phyloP scores from a whole-genome alignment of 2,113 vertebrate species.

The Perccottus glenii region DNA sequence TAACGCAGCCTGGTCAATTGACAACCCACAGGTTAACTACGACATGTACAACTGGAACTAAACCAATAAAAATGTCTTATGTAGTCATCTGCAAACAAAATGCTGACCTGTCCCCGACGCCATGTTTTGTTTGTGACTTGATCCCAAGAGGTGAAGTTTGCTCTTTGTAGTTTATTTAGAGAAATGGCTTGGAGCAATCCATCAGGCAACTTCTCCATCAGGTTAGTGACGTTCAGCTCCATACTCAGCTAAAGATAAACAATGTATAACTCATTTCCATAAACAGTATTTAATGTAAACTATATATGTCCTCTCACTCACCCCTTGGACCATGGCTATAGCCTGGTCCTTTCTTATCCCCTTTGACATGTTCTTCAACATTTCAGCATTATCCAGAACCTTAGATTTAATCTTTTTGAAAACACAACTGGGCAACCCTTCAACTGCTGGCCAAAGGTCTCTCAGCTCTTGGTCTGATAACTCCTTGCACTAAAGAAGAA shows the following conservation, averaged over 20 bases:
- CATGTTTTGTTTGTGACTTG: conserved; percentile 56
- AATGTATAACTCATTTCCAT: neutral
- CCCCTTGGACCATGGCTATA: conserved; percentile 64
- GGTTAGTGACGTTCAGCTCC: conserved; percentile 29
- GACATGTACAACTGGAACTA: neutral
- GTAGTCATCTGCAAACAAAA: neutral
- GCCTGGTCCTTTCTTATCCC: conserved; percentile 63
- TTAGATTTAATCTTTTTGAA: conserved; percentile 40
- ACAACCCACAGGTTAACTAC: neutral
- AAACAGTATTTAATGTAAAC: no score
- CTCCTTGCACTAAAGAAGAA: conserved; percentile 19
- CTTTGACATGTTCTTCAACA: conserved; percentile 51
- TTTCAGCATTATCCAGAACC: conserved; percentile 46
- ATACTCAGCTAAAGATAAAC: conserved; percentile 52
- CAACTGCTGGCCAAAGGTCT: conserved; percentile 45
- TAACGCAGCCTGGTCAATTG: conserved; percentile 57
- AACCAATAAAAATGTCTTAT: neutral
- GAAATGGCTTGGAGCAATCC: conserved; percentile 57
- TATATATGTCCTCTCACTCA: conserved; percentile 43
- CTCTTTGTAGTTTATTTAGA: conserved; percentile 51
- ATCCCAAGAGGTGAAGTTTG: conserved; percentile 54
- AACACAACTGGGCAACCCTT: conserved; percentile 51
- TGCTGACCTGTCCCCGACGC: conserved; percentile 67
- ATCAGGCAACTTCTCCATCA: conserved; percentile 52
- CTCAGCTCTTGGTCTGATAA: conserved; percentile 45